phyloP scores from a whole-genome alignment of 2,888 invertebrate genomes.

The Crocallis elinguaria region DNA sequence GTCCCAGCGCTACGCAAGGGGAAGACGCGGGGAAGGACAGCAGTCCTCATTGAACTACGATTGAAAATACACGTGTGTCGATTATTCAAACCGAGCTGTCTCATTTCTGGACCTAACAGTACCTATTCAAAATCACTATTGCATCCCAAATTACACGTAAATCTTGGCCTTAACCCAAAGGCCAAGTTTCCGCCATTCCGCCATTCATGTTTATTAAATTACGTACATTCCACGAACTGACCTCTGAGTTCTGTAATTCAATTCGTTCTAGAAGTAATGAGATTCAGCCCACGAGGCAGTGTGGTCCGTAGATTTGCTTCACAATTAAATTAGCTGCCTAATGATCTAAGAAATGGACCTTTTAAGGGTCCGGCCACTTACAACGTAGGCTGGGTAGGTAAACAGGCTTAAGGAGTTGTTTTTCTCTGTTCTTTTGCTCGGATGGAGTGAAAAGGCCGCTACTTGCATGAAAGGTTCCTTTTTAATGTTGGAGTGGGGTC shows the following conservation, averaged over 20 bases:
- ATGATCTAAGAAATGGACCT: constrained; percentile 58
- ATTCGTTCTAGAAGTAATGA: constrained; percentile 69
- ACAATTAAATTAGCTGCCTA: constrained; percentile 69
- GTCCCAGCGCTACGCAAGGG: too few relatives aligned
- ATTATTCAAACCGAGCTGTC: too few relatives aligned
- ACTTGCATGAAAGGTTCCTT: constrained; percentile 16
- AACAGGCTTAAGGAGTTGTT: constrained; percentile 28
- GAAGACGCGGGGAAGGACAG: too few relatives aligned
- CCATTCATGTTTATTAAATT: constrained; percentile 30
- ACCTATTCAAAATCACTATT: too few relatives aligned
- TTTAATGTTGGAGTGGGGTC: neutral
- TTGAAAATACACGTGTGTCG: too few relatives aligned
- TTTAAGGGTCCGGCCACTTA: constrained; percentile 39
- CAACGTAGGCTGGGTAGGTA: constrained; percentile 14
- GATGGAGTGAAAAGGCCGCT: neutral
- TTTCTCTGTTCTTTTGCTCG: constrained; percentile 23
- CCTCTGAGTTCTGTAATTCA: constrained; percentile 59
- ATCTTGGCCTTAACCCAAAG: neutral
- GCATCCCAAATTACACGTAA: too few relatives aligned
- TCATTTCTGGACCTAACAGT: too few relatives aligned
- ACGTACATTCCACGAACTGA: constrained; percentile 38
- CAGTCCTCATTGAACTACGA: too few relatives aligned
- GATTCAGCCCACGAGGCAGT: constrained; percentile 52
- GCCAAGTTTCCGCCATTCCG: constrained; percentile 4
- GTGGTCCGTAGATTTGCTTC: constrained; percentile 49